Evolutionary conservation across 2,113 vertebrate species (phyloP), one percentile per base, ranked within the genome.

Genomic region (Heterocephalus glaber): DNA sequence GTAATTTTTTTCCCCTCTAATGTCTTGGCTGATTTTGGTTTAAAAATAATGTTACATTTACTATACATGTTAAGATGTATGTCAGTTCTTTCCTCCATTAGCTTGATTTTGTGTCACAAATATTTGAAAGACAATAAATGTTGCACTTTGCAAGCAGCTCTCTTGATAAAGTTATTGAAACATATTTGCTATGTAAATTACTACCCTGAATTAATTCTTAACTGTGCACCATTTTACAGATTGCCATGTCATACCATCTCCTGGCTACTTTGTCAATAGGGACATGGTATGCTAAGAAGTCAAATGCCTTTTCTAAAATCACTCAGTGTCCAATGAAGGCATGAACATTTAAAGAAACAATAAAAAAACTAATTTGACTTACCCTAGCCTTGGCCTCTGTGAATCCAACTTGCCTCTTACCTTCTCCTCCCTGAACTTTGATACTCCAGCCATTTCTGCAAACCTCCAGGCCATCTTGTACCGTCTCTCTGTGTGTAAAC

Each of bases 41-140:
- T 49, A 66, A 91, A 60, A 66, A 13, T 92, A 58, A 11, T 91
- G 35, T 81, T 83, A 86, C 12, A 86, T n/a, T 65, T 72, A 88
- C 33, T 80, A n/a, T 11, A 56, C 9, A n/a, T n/a, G 61, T 52
- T 44, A 77, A 96, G 35, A 66, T 56, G 19, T 35, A 85, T 68
- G 93, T 88, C 28, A 77, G n/a, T 20, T 77, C 4, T 95, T 95
- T 82, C 38, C 44, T 82, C 17, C 74, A 13, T 92, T 68, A 41
- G 44, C 14, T 19, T 89, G 41, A 6, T 92, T 93, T 94, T 87
- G 33, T 35, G n/a, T 76, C 58, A 61, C 8, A 96, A 94, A 85
- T 65, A 87, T 2, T 44, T 70, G 79, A 80, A 93, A 63, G 66
- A 95, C 84, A 74, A 83, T 9, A 89, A 79, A 96, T 38, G 35